Percentiles rank a stretch among this genome's conserved stretches.
Evolutionary conservation across 2,113 vertebrate genomes (phyloP).

Genomic region (Emydura subglobosa): DNA sequence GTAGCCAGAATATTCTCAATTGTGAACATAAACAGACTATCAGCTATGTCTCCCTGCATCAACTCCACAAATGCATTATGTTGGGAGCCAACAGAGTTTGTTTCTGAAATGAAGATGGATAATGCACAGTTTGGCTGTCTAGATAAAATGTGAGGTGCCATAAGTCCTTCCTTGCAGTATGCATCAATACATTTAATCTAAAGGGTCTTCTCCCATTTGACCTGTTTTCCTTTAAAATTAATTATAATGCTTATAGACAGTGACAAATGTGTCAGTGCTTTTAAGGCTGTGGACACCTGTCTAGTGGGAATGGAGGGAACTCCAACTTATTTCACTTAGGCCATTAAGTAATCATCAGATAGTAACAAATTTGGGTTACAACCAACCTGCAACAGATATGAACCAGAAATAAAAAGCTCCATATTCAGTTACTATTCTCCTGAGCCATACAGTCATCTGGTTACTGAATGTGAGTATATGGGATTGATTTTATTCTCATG

Average conservation of each 20-base stretch:
- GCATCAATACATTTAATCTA: conserved; percentile 10
- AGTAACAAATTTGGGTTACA: background rate
- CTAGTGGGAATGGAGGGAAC: background rate
- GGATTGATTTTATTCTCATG: background rate
- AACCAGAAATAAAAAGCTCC: conserved; percentile 6
- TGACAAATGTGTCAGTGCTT: background rate
- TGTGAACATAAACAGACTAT: conserved; percentile 43
- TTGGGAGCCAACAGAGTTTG: background rate
- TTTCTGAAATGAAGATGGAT: conserved; percentile 23
- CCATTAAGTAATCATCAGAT: background rate
- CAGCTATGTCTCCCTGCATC: conserved; percentile 15
- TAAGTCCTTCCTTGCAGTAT: background rate
- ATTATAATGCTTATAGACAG: background rate
- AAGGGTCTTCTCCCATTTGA: background rate
- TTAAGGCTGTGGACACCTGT: background rate
- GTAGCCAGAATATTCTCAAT: conserved; percentile 41
- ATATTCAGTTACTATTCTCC: background rate
- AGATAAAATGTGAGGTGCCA: background rate
- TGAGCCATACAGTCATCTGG: background rate
- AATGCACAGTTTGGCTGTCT: background rate
- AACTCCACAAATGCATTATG: background rate
- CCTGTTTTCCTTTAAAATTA: conserved; percentile 21
- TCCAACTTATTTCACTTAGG: background rate
- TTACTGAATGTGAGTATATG: background rate
- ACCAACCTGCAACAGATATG: background rate